Evolutionary conservation across 1,140 invertebrate species (phyloP), one percentile per base, ranked within the genome.

Genomic region (Saccostrea glomerata): DNA sequence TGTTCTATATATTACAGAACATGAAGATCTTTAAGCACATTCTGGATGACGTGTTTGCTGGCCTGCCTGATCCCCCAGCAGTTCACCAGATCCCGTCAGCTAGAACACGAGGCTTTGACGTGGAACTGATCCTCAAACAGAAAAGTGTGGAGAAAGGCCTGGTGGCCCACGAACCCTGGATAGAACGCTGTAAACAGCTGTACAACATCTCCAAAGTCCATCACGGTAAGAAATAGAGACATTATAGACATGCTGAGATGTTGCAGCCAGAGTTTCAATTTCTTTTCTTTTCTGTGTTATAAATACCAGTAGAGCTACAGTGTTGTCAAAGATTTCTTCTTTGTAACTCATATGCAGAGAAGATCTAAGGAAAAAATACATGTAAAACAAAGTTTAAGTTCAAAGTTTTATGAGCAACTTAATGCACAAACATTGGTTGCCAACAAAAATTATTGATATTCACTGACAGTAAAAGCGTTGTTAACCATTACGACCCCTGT

Each of bases 161-260:
- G 15, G 90, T 94, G 40, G 91, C 94, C 2, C 93, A 94, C 89
- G 94, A 95, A 89, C 91, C 93, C 3, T 95, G 94, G 94, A 89
- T 94, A 0, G 91, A 92, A 63, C 94, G 94, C 73, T 95, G 94
- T 92, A 87, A 92, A 87, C 95, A 95, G 89, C 91, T 95, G 20
- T 94, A 93, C 86, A 92, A 91, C 82, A 90, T 95, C 13, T 94
- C 94, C 15, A 92, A 93, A 82, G 92, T 93, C 56, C 93, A 94
- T 86, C 92, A 93, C 90, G 94, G 94, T 94, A 89, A 87, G 88
- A 84, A n/a, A 36, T 12, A 36, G 30, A 36, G 30, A 36, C 30
- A 36, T 0, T 2, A 13, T 2, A 13, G 23, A 77, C 23, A 40
- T 40, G 30, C 30, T 36, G 2, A 36, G 2, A 36, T 2, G 2